Evolutionary conservation across 2,888 invertebrate genomes (phyloP).

Genomic region (Spatulosminthurus flaviceps): DNA sequence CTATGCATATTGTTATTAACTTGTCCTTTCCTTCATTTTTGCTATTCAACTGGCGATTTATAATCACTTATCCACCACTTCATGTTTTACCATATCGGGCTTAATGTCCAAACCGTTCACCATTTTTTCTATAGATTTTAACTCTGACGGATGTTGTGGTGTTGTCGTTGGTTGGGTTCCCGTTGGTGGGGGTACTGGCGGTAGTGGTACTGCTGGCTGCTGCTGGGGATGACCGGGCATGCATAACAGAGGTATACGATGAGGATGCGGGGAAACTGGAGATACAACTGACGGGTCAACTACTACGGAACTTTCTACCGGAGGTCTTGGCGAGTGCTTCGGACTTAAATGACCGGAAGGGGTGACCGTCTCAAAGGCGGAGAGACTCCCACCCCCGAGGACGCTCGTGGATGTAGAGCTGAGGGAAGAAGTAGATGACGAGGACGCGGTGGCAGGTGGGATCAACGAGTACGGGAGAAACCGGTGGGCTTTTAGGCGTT

Average conservation of each 20-base stretch:
- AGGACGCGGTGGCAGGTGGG: constrained; percentile 72
- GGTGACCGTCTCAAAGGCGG: constrained; percentile 89
- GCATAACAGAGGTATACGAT: constrained; percentile 48
- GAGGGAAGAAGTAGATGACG: constrained; percentile 63
- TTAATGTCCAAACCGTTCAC: constrained; percentile 93
- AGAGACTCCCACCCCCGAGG: constrained; percentile 72
- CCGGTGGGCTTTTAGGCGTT: constrained; percentile 73
- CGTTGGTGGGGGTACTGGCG: constrained; percentile 64
- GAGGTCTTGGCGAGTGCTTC: constrained; percentile 67
- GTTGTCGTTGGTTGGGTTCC: constrained; percentile 64
- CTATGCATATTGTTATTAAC: constrained; percentile 1
- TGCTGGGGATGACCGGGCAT: constrained; percentile 50
- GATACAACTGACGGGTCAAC: constrained; percentile 52
- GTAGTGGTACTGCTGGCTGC: constrained; percentile 67
- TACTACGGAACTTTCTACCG: constrained; percentile 58
- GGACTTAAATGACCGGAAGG: constrained; percentile 73
- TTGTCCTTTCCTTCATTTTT: neutral
- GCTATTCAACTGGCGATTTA: neutral
- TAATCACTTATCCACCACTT: constrained; percentile 62
- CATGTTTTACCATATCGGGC: constrained; percentile 64
- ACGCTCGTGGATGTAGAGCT: constrained; percentile 64
- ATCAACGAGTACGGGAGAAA: constrained; percentile 84
- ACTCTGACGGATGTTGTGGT: constrained; percentile 73
- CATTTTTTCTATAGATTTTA: constrained; percentile 97
- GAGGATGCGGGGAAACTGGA: constrained; percentile 47